These are phyloP conservation scores for Chamaea fasciata DNA, from an alignment of 2,113 vertebrate species.

Conservation along the genomic window DNA sequence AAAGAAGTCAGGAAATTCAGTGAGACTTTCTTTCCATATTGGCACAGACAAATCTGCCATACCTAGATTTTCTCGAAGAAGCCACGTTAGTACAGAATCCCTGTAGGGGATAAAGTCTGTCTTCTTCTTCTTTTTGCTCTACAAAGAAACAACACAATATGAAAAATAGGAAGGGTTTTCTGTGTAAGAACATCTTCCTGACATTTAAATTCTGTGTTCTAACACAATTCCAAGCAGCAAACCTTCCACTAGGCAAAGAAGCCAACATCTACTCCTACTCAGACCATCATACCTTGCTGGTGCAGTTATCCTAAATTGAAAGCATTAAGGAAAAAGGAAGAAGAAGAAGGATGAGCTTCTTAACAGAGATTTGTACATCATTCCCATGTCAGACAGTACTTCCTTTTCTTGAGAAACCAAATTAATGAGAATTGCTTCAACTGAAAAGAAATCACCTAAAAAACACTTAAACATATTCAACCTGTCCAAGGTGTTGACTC, in stretches of 20 bases:
- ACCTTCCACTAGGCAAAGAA: neutral
- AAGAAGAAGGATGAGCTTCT: slow-evolving; percentile 54
- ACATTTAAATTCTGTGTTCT: neutral
- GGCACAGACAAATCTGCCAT: slow-evolving; percentile 29
- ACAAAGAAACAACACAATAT: slow-evolving; percentile 15
- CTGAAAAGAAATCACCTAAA: neutral
- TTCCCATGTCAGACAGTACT: neutral
- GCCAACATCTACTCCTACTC: neutral
- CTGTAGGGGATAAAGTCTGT: slow-evolving; percentile 96
- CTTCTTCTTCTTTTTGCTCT: slow-evolving; percentile 99
- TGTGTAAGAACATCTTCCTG: neutral
- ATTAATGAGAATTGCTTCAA: neutral
- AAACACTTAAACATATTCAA: neutral
- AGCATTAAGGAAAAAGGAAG: slow-evolving; percentile 74
- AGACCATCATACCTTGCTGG: slow-evolving; percentile 88
- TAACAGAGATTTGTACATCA: neutral
- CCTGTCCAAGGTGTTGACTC: neutral
- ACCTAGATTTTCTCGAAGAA: slow-evolving; percentile 98
- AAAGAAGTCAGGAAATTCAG: neutral
- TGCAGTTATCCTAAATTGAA: slow-evolving; percentile 92
- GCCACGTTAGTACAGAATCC: slow-evolving; percentile 97
- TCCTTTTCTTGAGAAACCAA: neutral
- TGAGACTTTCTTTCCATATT: neutral
- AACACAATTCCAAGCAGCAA: neutral
- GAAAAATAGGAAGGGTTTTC: neutral